Evolutionary conservation across 2,797 vertebrate genomes (phyloP).

Genomic region (Macropus fuliginosus): DNA sequence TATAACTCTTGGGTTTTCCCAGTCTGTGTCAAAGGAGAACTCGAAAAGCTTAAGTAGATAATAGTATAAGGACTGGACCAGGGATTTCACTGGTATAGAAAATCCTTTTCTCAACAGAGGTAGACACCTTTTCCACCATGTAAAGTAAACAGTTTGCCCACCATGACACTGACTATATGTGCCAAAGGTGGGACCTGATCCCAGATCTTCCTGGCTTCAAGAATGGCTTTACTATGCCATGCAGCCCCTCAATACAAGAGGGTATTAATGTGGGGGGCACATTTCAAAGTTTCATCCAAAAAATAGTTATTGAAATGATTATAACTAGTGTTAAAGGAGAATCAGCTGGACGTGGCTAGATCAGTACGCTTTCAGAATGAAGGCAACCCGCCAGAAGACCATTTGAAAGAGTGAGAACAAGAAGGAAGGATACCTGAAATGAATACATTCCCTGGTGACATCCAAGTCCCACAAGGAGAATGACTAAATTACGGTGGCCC

Average conservation of each 20-base stretch:
- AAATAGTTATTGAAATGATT: background rate
- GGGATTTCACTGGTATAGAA: background rate
- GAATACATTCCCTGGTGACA: background rate
- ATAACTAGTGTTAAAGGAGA: background rate
- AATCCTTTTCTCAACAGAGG: background rate
- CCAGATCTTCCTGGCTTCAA: background rate
- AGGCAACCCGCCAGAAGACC: background rate
- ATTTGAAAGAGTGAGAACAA: background rate
- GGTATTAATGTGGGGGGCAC: background rate
- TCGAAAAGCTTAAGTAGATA: background rate
- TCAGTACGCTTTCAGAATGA: background rate
- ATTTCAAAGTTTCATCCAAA: background rate
- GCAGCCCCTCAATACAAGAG: background rate
- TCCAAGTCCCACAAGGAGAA: background rate
- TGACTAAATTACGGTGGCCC: background rate
- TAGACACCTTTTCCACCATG: background rate
- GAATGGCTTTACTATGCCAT: background rate
- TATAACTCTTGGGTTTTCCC: background rate
- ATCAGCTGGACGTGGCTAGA: background rate
- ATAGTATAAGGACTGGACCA: background rate
- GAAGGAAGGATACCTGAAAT: background rate
- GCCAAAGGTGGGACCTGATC: background rate
- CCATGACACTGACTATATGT: background rate
- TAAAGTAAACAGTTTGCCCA: background rate
- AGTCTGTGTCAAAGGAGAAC: background rate